A percentile compares a stretch with the other conserved stretches of the same genome.
phyloP scores from a whole-genome alignment of 2,797 vertebrate genomes.

The Hoplostethus atlanticus region DNA sequence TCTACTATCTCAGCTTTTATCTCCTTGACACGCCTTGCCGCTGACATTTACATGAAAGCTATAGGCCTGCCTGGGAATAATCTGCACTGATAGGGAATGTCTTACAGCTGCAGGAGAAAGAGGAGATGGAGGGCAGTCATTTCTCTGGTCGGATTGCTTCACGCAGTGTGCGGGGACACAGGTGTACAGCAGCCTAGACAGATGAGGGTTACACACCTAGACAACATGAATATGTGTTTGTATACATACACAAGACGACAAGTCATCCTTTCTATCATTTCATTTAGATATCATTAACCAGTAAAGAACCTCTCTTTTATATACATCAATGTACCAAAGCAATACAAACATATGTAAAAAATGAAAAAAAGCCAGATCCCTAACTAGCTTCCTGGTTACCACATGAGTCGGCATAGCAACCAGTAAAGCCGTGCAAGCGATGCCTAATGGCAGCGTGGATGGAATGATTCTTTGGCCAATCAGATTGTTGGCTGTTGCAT shows the following conservation, averaged over 20 bases:
- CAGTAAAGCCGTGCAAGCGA: conserved; percentile 45
- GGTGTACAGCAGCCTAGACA: conserved; percentile 34
- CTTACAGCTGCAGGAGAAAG: conserved; percentile 52
- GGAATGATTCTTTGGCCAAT: conserved; percentile 52
- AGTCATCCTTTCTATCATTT: no score
- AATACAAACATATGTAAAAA: background rate
- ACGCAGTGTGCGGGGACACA: conserved; percentile 25
- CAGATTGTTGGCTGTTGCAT: conserved; percentile 29
- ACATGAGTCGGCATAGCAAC: conserved; percentile 61
- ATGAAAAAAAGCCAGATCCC: conserved; percentile 39
- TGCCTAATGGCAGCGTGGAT: conserved; percentile 49
- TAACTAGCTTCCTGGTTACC: conserved; percentile 68
- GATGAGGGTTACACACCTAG: no score
- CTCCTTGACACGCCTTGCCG: conserved; percentile 63
- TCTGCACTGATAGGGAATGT: conserved; percentile 66
- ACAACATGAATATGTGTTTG: no score
- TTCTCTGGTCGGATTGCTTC: conserved; percentile 17
- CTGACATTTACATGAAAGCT: conserved; percentile 81
- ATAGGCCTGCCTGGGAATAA: conserved; percentile 65
- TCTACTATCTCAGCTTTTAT: conserved; percentile 72
- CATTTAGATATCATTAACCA: no score
- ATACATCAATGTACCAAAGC: background rate
- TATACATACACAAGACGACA: no score
- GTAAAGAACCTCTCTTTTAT: background rate
- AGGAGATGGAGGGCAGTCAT: conserved; percentile 54